Base-by-base conservation (phyloP, 1,140 invertebrate genomes). In the Hycleus cichorii region DNA sequence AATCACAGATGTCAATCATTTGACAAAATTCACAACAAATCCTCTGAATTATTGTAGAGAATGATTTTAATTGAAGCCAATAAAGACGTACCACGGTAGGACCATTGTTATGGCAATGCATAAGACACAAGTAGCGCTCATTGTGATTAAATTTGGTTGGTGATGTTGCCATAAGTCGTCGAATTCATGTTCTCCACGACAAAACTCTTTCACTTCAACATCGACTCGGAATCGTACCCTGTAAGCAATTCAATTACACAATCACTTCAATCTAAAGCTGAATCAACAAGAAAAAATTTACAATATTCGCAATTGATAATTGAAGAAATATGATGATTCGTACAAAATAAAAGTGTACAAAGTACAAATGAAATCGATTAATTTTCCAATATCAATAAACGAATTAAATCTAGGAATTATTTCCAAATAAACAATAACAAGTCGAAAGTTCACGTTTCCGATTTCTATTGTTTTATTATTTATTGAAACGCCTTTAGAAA, bases 201-300 rank as follows among this genome's bases (percentile, higher is more conserved):
- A 57, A 60, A 78, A 78, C 64, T 79, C 78, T 45, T 75, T 62
- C 11, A 79, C 72, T 62, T 79, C 76, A 10, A 78, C 77, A 25
- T 79, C 76, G 39, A 75, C 74, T 4, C 74, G 76, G 62, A 79
- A 79, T 60, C 75, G 77, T 0, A 78, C 77, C 58, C 74, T 75
- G 47, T 48, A 55, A 57, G 18, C 18, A 18, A 18, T 18, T 18
- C 1, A 18, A 18, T 18, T 32, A 32, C 32, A 32, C 7, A 32
- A 32, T 32, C 32, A 32, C 4, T 32, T 18, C 18, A 18, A 18
- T 18, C 18, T 18, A 18, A 18, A 32, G 32, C 32, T 32, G 32
- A 32, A 5, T 32, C 32, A 18, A 7, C 32, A 32, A 32, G 32
- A 32, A 32, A 32, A 3, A 32, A 32, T 18, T 18, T 18, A 18